phyloP scores from a whole-genome alignment of 2,888 invertebrate genomes.

The Phortica magna region DNA sequence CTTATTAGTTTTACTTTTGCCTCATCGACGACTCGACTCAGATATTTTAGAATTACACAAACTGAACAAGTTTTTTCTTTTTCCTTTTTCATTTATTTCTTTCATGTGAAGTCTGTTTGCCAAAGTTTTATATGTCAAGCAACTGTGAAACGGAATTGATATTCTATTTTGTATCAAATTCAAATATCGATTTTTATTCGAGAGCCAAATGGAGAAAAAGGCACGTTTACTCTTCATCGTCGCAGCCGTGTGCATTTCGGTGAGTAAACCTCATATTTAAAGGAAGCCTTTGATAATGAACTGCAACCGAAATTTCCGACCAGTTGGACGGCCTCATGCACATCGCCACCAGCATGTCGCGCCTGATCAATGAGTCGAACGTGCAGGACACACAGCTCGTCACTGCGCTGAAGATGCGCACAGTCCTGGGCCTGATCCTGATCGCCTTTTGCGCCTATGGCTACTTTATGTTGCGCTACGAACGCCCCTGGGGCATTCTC shows the following conservation, averaged over 20 bases:
- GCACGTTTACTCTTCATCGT: background rate
- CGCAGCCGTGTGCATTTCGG: constrained; percentile 50
- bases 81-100: constrained; percentile 43
- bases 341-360: background rate
- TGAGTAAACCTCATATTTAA: too few species aligned
- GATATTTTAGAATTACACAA: constrained; percentile 1
- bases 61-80: constrained; percentile 34
- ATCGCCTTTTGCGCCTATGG: background rate
- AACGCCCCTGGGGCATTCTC: background rate
- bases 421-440: background rate
- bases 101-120: background rate
- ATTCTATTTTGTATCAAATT: constrained; percentile 58
- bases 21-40: background rate
- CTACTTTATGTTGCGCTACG: background rate
- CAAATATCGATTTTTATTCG: background rate
- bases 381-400: background rate
- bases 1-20: constrained; percentile 42
- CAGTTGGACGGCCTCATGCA: constrained; percentile 5
- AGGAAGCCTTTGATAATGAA: too few species aligned
- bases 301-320: background rate
- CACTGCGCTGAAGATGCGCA: background rate
- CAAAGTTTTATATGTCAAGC: background rate
- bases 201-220: background rate
- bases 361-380: background rate
- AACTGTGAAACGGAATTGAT: constrained; percentile 33